Conservation (phyloP, 2,888 invertebrate genomes). For the Ophonus ardosiacus region DNA sequence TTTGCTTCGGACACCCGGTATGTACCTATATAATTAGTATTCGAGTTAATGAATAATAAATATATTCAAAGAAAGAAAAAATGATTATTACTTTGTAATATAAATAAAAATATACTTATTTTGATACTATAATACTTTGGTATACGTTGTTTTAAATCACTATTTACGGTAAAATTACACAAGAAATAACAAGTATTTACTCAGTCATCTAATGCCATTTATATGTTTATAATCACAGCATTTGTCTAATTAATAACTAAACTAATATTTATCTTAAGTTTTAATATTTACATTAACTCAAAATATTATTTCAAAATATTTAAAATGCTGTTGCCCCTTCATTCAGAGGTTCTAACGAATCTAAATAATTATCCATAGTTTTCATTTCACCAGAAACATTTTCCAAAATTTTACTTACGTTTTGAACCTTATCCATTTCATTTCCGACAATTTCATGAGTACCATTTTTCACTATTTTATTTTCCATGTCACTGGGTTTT, state of each 20-base stretch:
- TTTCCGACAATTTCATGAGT: slow-evolving; percentile 10
- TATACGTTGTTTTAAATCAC: slow-evolving; percentile 44
- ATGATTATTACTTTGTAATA: neutral
- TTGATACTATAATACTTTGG: slow-evolving; percentile 38
- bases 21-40: slow-evolving; percentile 1
- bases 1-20: no score
- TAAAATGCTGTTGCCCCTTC: slow-evolving; percentile 67
- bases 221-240: slow-evolving; percentile 31
- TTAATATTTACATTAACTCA: slow-evolving; percentile 26
- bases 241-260: slow-evolving; percentile 28
- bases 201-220: slow-evolving; percentile 38
- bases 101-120: slow-evolving; percentile 2
- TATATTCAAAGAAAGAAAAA: neutral
- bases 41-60: slow-evolving; percentile 33
- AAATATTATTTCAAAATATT: slow-evolving; percentile 26
- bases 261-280: slow-evolving; percentile 20
- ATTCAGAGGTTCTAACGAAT: slow-evolving; percentile 70
- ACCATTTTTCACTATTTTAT: neutral
- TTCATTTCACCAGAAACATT: slow-evolving; percentile 39
- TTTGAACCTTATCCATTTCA: slow-evolving; percentile 16
- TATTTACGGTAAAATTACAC: slow-evolving; percentile 14
- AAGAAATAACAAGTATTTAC: slow-evolving; percentile 41
- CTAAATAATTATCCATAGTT: slow-evolving; percentile 69
- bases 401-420: slow-evolving; percentile 38
- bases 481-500: neutral